These are phyloP conservation scores for Keiferia lycopersicella DNA, from an alignment of 2,888 invertebrate genomes.

Conservation along the genomic window DNA sequence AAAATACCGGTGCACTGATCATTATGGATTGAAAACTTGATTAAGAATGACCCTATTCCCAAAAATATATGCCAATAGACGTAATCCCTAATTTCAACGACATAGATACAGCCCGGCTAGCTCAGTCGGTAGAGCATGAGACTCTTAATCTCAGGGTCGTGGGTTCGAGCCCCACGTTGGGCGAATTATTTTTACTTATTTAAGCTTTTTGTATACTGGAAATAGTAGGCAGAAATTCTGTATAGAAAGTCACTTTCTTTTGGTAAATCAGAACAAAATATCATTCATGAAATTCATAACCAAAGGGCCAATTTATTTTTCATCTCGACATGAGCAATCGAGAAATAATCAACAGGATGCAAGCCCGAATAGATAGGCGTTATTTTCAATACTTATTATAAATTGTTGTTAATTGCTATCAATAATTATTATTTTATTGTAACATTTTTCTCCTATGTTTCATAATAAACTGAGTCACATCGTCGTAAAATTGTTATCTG, in stretches of 20 bases:
- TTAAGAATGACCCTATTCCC: not conserved
- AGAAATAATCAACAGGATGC: conserved; percentile 24
- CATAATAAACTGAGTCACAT: conserved; percentile 3
- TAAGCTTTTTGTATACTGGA: not conserved
- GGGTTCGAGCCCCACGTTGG: conserved; percentile 79
- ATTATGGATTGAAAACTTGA: too few relatives aligned
- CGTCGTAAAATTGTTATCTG: not conserved
- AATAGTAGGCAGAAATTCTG: too few relatives aligned
- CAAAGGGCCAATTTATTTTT: too few relatives aligned
- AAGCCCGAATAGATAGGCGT: not conserved
- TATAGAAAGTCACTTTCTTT: too few relatives aligned
- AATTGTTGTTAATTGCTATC: not conserved
- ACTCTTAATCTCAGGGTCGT: conserved; percentile 85
- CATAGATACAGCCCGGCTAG: conserved; percentile 70
- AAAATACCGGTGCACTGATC: too few relatives aligned
- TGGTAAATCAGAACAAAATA: too few relatives aligned
- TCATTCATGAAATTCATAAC: too few relatives aligned
- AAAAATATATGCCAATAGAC: not conserved
- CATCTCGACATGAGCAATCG: not conserved
- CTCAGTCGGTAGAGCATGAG: conserved; percentile 83
- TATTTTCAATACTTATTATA: not conserved
- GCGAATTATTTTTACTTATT: conserved; percentile 45
- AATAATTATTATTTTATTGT: conserved; percentile 15
- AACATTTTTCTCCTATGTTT: conserved; percentile 6
- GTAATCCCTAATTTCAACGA: conserved; percentile 7